Percentiles rank a stretch among this genome's conserved stretches.
phyloP scores from a whole-genome alignment of 1,140 invertebrate species.

The Pseudoatta argentina region DNA sequence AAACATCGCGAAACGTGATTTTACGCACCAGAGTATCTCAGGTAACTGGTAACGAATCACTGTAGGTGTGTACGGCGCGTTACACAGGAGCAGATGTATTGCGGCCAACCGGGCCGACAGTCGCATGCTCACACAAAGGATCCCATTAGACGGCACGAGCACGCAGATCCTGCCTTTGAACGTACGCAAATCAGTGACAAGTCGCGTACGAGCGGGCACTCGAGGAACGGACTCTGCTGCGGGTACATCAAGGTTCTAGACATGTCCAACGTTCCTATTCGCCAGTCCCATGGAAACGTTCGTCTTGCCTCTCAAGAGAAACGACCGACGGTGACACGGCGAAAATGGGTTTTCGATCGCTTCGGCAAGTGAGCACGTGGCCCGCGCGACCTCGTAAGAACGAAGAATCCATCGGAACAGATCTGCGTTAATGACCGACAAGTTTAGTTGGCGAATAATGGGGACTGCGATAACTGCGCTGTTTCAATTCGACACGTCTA shows the following conservation, averaged over 20 bases:
- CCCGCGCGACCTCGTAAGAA: slow-evolving; percentile 25
- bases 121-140: slow-evolving; percentile 76
- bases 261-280: slow-evolving; percentile 44
- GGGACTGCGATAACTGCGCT: background rate
- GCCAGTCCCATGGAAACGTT: slow-evolving; percentile 48
- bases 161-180: slow-evolving; percentile 74
- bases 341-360: slow-evolving; percentile 72
- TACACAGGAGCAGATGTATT: slow-evolving; percentile 59
- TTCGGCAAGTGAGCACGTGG: slow-evolving; percentile 10
- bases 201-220: slow-evolving; percentile 64
- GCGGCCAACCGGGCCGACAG: slow-evolving; percentile 76
- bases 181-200: slow-evolving; percentile 73
- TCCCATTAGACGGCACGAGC: slow-evolving; percentile 76
- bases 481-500: background rate
- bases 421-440: slow-evolving; percentile 47
- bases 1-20: slow-evolving; percentile 20
- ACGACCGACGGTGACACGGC: slow-evolving; percentile 51
- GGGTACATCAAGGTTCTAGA: slow-evolving; percentile 63
- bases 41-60: slow-evolving; percentile 47
- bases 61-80: slow-evolving; percentile 20
- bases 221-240: slow-evolving; percentile 60
- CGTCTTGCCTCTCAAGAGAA: slow-evolving; percentile 45
- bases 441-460: slow-evolving; percentile 61
- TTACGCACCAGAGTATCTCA: slow-evolving; percentile 35
- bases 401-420: background rate